Base-by-base conservation (phyloP, 2,797 vertebrate species). In the Sebastes kiyomatsui region DNA sequence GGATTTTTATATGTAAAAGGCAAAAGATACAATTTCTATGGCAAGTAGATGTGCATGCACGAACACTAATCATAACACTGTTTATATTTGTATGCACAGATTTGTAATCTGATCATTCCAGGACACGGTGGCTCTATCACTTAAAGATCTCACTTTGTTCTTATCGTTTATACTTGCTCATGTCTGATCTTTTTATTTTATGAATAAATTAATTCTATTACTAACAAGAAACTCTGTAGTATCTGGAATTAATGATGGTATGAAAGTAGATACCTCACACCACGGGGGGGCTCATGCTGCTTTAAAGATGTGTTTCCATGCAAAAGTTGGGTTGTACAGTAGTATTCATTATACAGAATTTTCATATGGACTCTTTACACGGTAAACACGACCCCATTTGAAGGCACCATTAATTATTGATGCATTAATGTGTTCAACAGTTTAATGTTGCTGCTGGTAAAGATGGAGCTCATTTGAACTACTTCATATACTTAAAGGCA, bases 71-170 rank as follows among this genome's bases (percentile, higher is more conserved):
- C 46, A 32, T 13, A 1, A 74, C 30, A 64, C 82, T 66, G 67
- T 78, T 76, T 84, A 46, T 12, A 56, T 83, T 67, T 74, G 70
- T 80, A n/a, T 30, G 64, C 75, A 66, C 46, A 46, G 46, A 55
- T 61, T 14, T 79, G 59, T 78, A 32, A 75, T 77, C 20, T 20
- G 76, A 72, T 86, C 90, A 93, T 95, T 95, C 91, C 92, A 79
- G 28, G 81, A 74, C 73, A 10, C n/a, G 4, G 66, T 67, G 74
- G 25, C 49, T 79, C 25, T 16, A 4, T 6, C 8, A 52, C 22
- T 73, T 79, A 27, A 54, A 72, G 27, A 64, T 72, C 66, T 79
- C 49, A 73, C 78, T 62, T 72, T 67, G 59, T 13, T 87, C 54
- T 75, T 78, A 74, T 76, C 22, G 4, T 82, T 66, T 54, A 3